Conservation (phyloP, 1,140 invertebrate genomes). For the Platyura marginata region DNA sequence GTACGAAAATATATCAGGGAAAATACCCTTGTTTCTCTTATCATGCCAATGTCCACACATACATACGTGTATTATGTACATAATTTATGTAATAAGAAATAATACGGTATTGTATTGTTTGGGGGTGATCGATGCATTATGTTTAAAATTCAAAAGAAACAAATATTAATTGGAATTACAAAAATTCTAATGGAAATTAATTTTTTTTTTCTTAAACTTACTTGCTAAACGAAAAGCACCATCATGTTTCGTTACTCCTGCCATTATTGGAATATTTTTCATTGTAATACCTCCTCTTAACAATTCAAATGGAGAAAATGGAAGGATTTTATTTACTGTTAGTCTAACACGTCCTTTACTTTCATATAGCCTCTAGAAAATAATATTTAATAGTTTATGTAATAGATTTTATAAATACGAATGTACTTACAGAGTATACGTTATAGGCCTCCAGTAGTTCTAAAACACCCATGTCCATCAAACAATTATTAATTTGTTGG, state of each 20-base stretch:
- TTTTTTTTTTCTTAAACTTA: too few species aligned
- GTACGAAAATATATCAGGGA: too few species aligned
- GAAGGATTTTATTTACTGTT: background rate
- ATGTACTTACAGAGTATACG: slow-evolving; percentile 12
- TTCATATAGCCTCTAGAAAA: background rate
- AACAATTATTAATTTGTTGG: slow-evolving; percentile 8
- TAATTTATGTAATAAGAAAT: too few species aligned
- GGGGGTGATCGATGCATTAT: too few species aligned
- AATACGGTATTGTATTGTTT: too few species aligned
- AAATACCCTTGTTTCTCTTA: too few species aligned
- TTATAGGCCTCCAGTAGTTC: slow-evolving; percentile 7
- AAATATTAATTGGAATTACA: too few species aligned
- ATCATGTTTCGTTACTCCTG: slow-evolving; percentile 22
- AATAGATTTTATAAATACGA: slow-evolving; percentile 5
- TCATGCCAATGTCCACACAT: too few species aligned
- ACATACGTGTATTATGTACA: too few species aligned
- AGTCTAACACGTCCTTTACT: background rate
- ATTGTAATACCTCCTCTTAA: background rate
- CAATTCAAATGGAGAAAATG: background rate
- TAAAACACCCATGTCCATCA: slow-evolving; percentile 8
- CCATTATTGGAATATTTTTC: slow-evolving; percentile 11
- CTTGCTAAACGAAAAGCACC: slow-evolving; percentile 17
- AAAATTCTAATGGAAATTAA: too few species aligned
- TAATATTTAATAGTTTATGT: background rate
- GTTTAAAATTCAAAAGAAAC: too few species aligned